phyloP scores from a whole-genome alignment of 2,113 vertebrate species.

The Ellobius talpinus region DNA sequence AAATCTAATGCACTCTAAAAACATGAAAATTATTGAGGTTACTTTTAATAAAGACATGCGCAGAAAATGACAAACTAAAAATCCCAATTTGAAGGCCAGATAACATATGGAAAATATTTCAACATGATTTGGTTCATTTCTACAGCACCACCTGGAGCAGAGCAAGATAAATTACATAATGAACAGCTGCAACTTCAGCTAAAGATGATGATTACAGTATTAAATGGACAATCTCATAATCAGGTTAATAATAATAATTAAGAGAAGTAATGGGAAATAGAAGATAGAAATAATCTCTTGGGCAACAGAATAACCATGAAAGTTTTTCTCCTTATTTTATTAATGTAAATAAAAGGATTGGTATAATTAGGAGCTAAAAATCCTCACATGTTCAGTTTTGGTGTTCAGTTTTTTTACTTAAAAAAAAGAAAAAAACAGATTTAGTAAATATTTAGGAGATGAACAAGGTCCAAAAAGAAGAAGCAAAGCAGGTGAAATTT shows the following conservation, averaged over 20 bases:
- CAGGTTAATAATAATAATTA: not conserved
- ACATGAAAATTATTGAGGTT: constrained; percentile 20
- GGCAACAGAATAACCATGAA: not conserved
- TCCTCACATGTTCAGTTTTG: not conserved
- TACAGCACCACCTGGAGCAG: not conserved
- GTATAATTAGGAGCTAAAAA: constrained; percentile 21
- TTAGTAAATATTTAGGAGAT: constrained; percentile 19
- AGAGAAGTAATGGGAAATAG: not conserved
- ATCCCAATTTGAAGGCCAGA: not conserved
- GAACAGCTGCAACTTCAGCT: constrained; percentile 33
- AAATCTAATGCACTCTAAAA: constrained; percentile 14
- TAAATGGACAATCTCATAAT: constrained; percentile 1
- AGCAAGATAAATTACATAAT: constrained; percentile 24
- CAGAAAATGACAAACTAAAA: not conserved
- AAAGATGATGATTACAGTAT: not conserved
- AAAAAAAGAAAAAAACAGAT: constrained; percentile 27
- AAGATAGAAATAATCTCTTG: constrained; percentile 7
- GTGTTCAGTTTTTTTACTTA: not conserved
- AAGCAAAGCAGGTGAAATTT: constrained; percentile 45
- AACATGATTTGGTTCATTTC: constrained; percentile 6
- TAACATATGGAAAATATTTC: constrained; percentile 48
- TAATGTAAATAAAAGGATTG: constrained; percentile 14
- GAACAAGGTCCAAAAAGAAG: not conserved
- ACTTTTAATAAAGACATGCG: not conserved
- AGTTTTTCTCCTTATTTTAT: not conserved